These are phyloP conservation scores for Zaprionus tsacasi DNA, from an alignment of 1,140 invertebrate genomes.

Conservation along the genomic window DNA sequence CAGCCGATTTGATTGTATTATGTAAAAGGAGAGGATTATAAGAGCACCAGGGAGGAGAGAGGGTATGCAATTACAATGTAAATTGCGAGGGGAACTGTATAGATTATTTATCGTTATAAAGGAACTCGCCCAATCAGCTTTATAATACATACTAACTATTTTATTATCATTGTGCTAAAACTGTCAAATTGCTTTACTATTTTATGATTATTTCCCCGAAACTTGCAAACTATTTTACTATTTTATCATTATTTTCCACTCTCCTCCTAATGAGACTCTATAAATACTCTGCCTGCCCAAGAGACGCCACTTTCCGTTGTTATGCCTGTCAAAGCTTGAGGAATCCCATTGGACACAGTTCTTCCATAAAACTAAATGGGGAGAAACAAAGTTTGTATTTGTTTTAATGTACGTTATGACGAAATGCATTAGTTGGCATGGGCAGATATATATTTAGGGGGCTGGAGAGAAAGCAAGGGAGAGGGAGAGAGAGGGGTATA, in stretches of 20 bases:
- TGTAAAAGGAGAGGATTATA: slow-evolving; percentile 3
- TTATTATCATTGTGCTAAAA: background rate
- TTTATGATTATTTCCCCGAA: background rate
- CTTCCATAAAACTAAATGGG: slow-evolving; percentile 4
- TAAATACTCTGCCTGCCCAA: background rate
- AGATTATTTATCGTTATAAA: background rate
- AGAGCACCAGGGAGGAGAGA: background rate
- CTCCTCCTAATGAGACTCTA: background rate
- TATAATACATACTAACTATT: background rate
- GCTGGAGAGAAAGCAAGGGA: too few species aligned
- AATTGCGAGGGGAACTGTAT: background rate
- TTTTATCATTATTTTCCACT: background rate
- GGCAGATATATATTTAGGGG: background rate
- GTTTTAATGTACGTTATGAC: slow-evolving; percentile 2
- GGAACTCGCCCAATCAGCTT: background rate
- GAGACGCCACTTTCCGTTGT: background rate
- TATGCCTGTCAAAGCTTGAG: slow-evolving; percentile 2
- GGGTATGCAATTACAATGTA: background rate
- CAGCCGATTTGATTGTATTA: slow-evolving; percentile 43
- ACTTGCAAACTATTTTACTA: background rate
- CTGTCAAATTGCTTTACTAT: background rate
- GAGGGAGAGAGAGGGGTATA: background rate
- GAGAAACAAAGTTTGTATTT: slow-evolving; percentile 3
- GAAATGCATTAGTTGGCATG: background rate
- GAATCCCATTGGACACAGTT: background rate